These are phyloP conservation scores for Mesocricetus auratus DNA, from an alignment of 2,113 vertebrate species.

Conservation along the genomic window DNA sequence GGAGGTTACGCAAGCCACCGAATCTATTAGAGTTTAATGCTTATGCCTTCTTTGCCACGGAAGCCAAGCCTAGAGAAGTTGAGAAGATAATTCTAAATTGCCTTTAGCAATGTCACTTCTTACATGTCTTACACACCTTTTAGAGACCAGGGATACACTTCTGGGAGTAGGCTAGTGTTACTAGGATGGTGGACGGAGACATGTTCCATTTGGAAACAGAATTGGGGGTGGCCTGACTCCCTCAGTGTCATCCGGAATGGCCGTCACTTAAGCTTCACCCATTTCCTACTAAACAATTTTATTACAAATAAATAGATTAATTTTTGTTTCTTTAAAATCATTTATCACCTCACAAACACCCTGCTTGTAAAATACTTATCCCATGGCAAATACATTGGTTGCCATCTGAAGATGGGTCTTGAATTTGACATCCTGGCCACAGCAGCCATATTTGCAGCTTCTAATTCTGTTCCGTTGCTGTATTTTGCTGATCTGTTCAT, in stretches of 20 bases:
- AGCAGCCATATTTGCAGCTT: constrained; percentile 32
- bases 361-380: constrained; percentile 37
- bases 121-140: background rate
- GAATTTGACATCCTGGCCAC: background rate
- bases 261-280: background rate
- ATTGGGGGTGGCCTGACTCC: background rate
- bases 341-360: constrained; percentile 4
- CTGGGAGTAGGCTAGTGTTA: background rate
- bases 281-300: background rate
- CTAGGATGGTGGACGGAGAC: background rate
- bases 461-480: constrained; percentile 15
- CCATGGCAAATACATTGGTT: background rate
- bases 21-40: background rate
- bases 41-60: background rate
- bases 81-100: background rate
- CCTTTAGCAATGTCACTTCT: background rate
- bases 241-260: background rate
- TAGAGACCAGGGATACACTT: background rate
- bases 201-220: constrained; percentile 30
- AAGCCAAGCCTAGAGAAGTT: background rate
- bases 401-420: constrained; percentile 21
- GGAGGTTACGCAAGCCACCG: constrained; percentile 51
- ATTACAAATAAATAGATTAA: background rate
- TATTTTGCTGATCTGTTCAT: constrained; percentile 68
- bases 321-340: constrained; percentile 4